Conservation (phyloP, 2,113 vertebrate species). For the Panthera leo region DNA sequence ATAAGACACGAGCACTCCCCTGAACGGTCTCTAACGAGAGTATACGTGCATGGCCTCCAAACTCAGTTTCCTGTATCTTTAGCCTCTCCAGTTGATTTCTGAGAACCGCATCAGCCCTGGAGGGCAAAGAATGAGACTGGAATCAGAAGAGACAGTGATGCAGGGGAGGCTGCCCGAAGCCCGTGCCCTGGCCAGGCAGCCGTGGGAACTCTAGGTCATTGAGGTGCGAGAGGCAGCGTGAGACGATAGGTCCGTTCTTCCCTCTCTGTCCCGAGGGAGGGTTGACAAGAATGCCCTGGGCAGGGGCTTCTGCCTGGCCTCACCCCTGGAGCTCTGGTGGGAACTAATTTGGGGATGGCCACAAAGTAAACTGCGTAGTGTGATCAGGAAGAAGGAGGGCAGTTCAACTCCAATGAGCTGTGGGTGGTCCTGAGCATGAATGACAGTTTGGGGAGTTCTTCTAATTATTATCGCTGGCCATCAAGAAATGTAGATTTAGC, state of each 20-base stretch:
- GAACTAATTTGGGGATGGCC: too few relatives aligned
- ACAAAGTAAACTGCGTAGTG: background rate
- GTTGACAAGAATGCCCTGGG: background rate
- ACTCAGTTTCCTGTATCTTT: accelerated
- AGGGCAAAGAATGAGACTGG: background rate
- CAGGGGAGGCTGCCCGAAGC: background rate
- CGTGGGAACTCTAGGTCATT: background rate
- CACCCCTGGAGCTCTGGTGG: background rate
- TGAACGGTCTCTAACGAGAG: accelerated
- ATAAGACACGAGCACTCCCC: accelerated
- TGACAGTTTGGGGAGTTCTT: too few relatives aligned
- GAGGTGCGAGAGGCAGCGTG: background rate
- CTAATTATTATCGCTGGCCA: background rate
- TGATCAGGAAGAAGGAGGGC: background rate
- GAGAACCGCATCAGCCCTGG: accelerated
- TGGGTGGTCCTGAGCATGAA: background rate
- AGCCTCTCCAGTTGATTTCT: background rate
- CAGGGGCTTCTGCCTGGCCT: background rate
- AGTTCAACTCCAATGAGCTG: too few relatives aligned
- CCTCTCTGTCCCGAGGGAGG: background rate
- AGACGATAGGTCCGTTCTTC: background rate
- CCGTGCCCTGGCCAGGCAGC: too few relatives aligned
- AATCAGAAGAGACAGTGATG: background rate
- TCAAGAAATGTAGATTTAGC: background rate
- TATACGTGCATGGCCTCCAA: too few relatives aligned